A percentile compares a stretch with the other conserved stretches of the same genome.
phyloP scores from a whole-genome alignment of 1,140 invertebrate genomes.

The Zeugodacus cucurbitae region DNA sequence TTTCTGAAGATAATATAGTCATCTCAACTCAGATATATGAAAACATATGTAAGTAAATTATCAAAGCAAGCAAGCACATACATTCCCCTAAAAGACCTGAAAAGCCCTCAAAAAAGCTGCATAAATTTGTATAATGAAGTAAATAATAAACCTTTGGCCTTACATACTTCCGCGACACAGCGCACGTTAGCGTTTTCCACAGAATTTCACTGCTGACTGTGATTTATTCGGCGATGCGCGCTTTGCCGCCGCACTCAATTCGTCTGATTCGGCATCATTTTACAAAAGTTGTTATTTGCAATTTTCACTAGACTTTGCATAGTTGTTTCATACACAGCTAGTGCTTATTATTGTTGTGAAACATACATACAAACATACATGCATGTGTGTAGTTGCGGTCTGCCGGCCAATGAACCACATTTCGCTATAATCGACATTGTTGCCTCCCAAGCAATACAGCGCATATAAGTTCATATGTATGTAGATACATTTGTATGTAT shows the following conservation, averaged over 20 bases:
- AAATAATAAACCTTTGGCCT: not conserved
- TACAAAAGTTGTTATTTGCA: conserved; percentile 5
- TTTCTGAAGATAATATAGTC: not conserved
- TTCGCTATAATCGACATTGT: conserved; percentile 27
- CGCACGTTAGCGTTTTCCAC: not conserved
- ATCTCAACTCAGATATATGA: not conserved
- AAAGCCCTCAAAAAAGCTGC: too few species aligned
- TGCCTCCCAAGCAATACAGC: not conserved
- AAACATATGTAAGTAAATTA: not conserved
- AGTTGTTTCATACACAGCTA: not conserved
- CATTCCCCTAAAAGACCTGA: not conserved
- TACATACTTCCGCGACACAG: not conserved
- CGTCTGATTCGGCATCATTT: not conserved
- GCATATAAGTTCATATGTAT: not conserved
- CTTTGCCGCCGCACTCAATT: not conserved
- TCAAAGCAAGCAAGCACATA: not conserved
- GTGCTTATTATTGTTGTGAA: not conserved
- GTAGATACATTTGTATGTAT: not conserved
- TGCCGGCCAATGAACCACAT: conserved; percentile 19
- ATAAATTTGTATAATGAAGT: not conserved
- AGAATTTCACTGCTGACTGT: conserved; percentile 32
- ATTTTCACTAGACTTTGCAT: not conserved
- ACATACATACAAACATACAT: not conserved
- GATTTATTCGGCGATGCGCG: not conserved
- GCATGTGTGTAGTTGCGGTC: not conserved